A percentile compares a stretch with the other conserved stretches of the same genome.
Evolutionary conservation across 2,888 invertebrate genomes (phyloP).

Genomic region (Trichogramma dendrolimi): DNA sequence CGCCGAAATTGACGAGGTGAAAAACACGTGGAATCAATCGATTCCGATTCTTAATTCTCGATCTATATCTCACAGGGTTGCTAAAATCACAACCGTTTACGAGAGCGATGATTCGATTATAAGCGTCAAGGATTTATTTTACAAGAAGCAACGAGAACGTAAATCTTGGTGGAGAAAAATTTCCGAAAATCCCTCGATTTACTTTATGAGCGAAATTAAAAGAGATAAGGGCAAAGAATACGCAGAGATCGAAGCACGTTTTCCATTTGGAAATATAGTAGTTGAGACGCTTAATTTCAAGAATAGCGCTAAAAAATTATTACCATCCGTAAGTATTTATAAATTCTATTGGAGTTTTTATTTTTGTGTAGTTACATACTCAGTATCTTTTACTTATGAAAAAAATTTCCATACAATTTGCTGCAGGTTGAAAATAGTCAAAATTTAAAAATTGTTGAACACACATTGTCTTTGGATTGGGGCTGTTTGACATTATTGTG

Average conservation of each 20-base stretch:
- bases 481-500: constrained; percentile 45
- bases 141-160: constrained; percentile 71
- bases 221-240: constrained; percentile 48
- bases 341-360: constrained; percentile 18
- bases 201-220: constrained; percentile 61
- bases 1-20: constrained; percentile 37
- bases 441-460: constrained; percentile 41
- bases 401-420: too few relatives aligned
- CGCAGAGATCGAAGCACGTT: constrained; percentile 64
- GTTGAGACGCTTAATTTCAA: constrained; percentile 60
- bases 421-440: constrained; percentile 32
- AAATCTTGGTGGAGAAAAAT: constrained; percentile 84
- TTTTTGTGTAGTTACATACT: background rate
- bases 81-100: constrained; percentile 36
- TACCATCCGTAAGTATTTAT: constrained; percentile 31
- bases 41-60: constrained; percentile 26
- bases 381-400: background rate
- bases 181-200: constrained; percentile 61
- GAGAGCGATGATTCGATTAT: constrained; percentile 46
- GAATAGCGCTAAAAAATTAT: constrained; percentile 36
- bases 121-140: constrained; percentile 61
- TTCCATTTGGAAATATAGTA: constrained; percentile 60
- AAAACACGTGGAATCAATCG: constrained; percentile 37
- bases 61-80: constrained; percentile 35
- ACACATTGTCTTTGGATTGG: constrained; percentile 45